Evolutionary conservation across 2,113 vertebrate species (phyloP).

Genomic region (Mesitornis unicolor): DNA sequence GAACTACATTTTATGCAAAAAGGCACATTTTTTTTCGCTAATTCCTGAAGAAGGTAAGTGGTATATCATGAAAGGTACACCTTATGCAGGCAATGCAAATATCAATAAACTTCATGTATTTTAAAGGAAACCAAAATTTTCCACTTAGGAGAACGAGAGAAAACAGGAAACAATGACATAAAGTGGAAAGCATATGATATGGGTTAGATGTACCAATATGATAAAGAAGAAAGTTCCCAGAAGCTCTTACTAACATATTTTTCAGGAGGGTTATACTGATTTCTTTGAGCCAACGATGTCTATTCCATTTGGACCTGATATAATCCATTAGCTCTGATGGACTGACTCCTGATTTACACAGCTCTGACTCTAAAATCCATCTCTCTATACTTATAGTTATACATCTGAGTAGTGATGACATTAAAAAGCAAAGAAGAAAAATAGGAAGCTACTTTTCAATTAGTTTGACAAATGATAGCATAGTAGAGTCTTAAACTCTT

Average conservation of each 20-base stretch:
- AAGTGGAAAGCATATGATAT: not conserved
- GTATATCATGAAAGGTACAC: not conserved
- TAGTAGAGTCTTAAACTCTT: not conserved
- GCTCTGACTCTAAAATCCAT: not conserved
- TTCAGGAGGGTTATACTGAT: not conserved
- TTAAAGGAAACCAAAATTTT: not conserved
- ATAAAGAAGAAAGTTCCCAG: not conserved
- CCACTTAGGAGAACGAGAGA: not conserved
- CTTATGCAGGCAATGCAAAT: not conserved
- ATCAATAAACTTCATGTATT: not conserved
- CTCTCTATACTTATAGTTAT: not conserved
- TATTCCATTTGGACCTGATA: not conserved
- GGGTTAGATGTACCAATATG: not conserved
- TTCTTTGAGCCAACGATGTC: not conserved
- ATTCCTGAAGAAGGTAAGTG: not conserved
- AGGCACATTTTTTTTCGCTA: not conserved
- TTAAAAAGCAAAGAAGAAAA: not conserved
- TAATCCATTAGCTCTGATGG: not conserved
- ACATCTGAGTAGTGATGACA: not conserved
- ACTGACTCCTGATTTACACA: not conserved
- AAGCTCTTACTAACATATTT: not conserved
- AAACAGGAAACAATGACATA: not conserved
- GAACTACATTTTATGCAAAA: not conserved
- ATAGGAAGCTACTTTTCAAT: not conserved
- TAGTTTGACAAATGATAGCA: not conserved